Conservation (phyloP, 1,140 invertebrate genomes). For the Danaus melanippus region DNA sequence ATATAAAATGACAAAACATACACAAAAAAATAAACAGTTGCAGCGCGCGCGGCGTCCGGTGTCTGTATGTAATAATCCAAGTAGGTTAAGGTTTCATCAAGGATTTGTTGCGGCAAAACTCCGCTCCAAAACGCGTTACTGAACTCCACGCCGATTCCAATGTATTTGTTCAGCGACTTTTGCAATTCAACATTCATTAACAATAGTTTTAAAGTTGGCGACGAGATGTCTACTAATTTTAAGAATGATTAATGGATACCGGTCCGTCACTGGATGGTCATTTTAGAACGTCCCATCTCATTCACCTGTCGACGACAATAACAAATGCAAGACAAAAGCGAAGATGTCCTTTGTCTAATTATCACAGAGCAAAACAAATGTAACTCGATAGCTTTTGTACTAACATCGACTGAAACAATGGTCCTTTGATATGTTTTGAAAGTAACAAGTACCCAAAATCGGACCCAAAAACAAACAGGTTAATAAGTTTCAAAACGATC, state of each 20-base stretch:
- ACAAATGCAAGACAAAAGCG: conserved; percentile 31
- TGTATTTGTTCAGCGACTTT: conserved; percentile 61
- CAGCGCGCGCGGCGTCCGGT: conserved; percentile 50
- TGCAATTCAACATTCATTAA: conserved; percentile 34
- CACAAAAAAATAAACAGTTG: conserved; percentile 36
- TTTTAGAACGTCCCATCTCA: conserved; percentile 33
- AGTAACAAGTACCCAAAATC: conserved; percentile 43
- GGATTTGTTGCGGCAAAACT: conserved; percentile 71
- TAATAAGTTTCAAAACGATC: conserved; percentile 71
- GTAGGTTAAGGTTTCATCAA: conserved; percentile 71
- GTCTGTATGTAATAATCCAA: conserved; percentile 67
- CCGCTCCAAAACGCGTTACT: conserved; percentile 67
- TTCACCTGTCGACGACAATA: conserved; percentile 43
- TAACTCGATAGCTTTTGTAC: conserved; percentile 64
- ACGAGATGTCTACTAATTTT: conserved; percentile 39
- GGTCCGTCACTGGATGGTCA: conserved; percentile 23
- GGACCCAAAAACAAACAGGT: conserved; percentile 63
- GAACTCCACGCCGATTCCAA: conserved; percentile 62
- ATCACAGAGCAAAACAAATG: conserved; percentile 55
- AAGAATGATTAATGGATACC: conserved; percentile 27
- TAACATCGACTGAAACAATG: conserved; percentile 38
- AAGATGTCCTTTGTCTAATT: conserved; percentile 63
- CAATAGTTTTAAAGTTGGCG: conserved; percentile 28
- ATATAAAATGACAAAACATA: conserved; percentile 25
- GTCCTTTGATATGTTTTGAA: conserved; percentile 55